These are phyloP conservation scores for Meloidogyne exigua DNA, from an alignment of 1,140 invertebrate species.

Conservation along the genomic window DNA sequence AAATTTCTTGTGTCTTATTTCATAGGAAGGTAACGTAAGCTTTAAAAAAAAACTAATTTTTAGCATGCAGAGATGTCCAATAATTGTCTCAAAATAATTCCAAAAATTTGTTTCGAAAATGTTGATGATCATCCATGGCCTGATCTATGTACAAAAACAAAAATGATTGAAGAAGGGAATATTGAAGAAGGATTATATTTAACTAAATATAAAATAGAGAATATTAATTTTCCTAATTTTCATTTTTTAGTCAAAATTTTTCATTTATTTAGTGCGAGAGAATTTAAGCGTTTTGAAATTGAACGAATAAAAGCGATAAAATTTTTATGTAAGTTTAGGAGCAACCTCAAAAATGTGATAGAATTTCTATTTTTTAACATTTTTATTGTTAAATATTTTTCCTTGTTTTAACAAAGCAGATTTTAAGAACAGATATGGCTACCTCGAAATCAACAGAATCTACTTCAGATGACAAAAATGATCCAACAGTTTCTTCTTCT, in stretches of 20 bases:
- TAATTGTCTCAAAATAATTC: not conserved
- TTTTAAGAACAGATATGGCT: too few species aligned
- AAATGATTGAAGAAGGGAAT: not conserved
- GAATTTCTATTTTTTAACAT: too few species aligned
- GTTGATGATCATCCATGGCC: not conserved
- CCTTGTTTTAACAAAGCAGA: too few species aligned
- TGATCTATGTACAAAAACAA: not conserved
- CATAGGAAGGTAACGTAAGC: too few species aligned
- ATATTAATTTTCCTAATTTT: not conserved
- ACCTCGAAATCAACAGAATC: too few species aligned
- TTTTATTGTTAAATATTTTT: too few species aligned
- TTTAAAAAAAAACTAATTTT: not conserved
- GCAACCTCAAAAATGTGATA: too few species aligned
- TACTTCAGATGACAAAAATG: too few species aligned
- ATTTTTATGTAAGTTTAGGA: too few species aligned
- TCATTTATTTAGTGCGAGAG: not conserved
- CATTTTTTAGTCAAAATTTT: not conserved
- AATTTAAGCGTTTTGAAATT: not conserved
- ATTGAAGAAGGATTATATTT: not conserved
- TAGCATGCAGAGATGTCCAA: not conserved
- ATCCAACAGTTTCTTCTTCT: too few species aligned
- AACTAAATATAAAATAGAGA: not conserved
- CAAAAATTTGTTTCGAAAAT: constrained; percentile 1
- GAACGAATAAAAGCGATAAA: not conserved
- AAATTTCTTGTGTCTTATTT: too few species aligned